Conservation (phyloP, 1,140 invertebrate species). For the Platyscapa corneri region DNA sequence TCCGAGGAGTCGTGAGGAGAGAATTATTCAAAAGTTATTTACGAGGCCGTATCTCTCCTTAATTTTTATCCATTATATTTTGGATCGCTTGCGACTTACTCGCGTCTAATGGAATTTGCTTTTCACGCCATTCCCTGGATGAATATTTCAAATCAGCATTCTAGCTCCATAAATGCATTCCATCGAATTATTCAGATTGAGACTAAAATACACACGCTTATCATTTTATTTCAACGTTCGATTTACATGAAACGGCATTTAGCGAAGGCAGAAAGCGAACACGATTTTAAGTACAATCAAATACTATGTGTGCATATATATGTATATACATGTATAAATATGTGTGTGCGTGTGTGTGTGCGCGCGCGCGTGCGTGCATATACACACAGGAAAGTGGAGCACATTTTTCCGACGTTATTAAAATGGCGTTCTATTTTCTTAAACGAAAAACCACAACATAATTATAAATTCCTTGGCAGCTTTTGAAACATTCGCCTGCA, state of each 20-base stretch:
- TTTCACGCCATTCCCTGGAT: not conserved
- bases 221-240: not conserved
- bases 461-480: constrained; percentile 29
- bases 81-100: not conserved
- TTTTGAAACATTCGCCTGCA: constrained; percentile 6
- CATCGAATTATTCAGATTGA: not conserved
- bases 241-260: too few relatives aligned
- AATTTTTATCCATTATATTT: too few relatives aligned
- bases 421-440: constrained; percentile 11
- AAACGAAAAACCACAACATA: not conserved
- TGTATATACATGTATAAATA: too few relatives aligned
- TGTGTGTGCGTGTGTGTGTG: too few relatives aligned
- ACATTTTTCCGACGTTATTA: constrained; percentile 18
- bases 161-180: not conserved
- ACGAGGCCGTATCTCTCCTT: too few relatives aligned
- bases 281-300: not conserved
- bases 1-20: too few relatives aligned
- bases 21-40: too few relatives aligned
- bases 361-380: not conserved
- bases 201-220: not conserved
- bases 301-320: not conserved
- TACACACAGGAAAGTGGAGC: not conserved
- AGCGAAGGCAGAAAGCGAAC: not conserved
- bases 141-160: not conserved
- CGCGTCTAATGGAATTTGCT: not conserved